Evolutionary conservation across 2,113 vertebrate genomes (phyloP).

Genomic region (Odontesthes bonariensis): DNA sequence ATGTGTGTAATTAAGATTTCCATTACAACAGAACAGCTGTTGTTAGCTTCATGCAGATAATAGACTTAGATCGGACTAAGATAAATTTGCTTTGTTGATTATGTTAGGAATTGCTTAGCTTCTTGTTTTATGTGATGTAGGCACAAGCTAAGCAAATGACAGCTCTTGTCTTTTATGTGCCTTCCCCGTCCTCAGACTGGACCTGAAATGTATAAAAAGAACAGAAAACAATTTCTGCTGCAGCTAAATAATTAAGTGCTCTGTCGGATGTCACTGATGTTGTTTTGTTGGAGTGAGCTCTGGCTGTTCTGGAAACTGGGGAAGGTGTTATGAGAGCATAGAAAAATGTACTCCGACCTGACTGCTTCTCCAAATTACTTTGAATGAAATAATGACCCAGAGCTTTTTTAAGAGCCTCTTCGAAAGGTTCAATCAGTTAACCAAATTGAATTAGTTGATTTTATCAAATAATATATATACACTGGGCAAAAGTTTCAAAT

Average conservation of each 20-base stretch:
- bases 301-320: constrained; percentile 6
- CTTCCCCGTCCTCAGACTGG: constrained; percentile 16
- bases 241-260: constrained; percentile 12
- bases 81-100: constrained; percentile 81
- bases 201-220: constrained; percentile 2
- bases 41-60: constrained; percentile 81
- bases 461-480: neutral
- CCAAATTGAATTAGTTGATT: neutral
- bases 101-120: constrained; percentile 72
- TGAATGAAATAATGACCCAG: constrained; percentile 20
- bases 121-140: constrained; percentile 59
- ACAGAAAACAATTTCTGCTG: constrained; percentile 6
- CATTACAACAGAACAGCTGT: constrained; percentile 83
- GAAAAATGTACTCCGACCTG: neutral
- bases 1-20: constrained; percentile 84
- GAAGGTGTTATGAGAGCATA: constrained; percentile 9
- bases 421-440: neutral
- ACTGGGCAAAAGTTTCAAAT: neutral
- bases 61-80: constrained; percentile 81
- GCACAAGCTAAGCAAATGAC: constrained; percentile 23
- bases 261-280: neutral
- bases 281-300: neutral
- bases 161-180: constrained; percentile 15
- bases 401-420: neutral
- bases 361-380: constrained; percentile 26